Conservation (phyloP, 2,113 vertebrate species). For the Malaclemys terrapin region DNA sequence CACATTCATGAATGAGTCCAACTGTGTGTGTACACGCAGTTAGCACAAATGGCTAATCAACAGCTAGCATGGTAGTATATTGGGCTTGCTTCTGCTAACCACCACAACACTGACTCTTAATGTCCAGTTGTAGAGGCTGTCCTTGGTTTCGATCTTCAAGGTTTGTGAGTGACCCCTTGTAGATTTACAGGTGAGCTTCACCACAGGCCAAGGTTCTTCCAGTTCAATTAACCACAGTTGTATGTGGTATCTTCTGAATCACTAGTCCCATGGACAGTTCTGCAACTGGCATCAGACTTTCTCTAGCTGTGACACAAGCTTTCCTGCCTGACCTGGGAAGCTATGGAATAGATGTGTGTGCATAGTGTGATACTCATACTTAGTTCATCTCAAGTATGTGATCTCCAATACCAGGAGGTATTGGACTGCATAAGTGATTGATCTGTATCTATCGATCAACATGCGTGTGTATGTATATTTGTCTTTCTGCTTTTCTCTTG, state of each 20-base stretch:
- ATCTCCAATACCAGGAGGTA: slow-evolving; percentile 13
- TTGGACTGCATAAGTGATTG: not conserved
- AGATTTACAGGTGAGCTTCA: not conserved
- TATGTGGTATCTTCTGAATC: not conserved
- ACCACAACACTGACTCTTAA: slow-evolving; percentile 6
- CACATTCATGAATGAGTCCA: not conserved
- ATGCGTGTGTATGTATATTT: slow-evolving; percentile 44
- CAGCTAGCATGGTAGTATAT: not conserved
- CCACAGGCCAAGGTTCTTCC: not conserved
- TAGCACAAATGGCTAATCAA: not conserved
- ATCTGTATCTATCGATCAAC: not conserved
- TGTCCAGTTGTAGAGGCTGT: not conserved
- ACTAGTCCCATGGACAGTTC: not conserved
- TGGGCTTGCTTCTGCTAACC: slow-evolving; percentile 66
- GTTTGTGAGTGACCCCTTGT: not conserved
- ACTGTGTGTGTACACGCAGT: not conserved
- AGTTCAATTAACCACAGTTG: not conserved
- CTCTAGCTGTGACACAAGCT: not conserved
- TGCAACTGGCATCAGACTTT: not conserved
- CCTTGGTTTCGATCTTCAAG: not conserved
- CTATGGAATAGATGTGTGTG: not conserved
- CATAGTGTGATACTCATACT: slow-evolving; percentile 16
- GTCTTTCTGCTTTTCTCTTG: slow-evolving; percentile 54
- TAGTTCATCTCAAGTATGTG: slow-evolving; percentile 56
- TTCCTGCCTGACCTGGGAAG: not conserved